These are phyloP conservation scores for Laticauda laticaudata DNA, from an alignment of 2,113 vertebrate species.

Conservation along the genomic window DNA sequence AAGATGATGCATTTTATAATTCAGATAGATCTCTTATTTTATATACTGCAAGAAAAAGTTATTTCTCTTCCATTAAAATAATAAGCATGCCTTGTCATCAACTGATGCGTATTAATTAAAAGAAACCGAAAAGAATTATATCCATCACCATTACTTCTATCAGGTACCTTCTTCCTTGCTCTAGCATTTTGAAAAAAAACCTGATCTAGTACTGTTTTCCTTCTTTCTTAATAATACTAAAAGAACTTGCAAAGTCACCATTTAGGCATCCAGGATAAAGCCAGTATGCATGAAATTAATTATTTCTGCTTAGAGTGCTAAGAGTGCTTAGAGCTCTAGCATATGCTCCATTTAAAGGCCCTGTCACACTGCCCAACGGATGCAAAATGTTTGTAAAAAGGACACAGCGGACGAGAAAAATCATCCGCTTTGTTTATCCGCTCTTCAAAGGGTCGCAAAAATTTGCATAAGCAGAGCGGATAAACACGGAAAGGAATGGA, in stretches of 20 bases:
- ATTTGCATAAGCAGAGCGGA: too few relatives aligned
- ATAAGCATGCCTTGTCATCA: neutral
- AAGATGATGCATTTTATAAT: neutral
- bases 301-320: neutral
- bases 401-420: too few relatives aligned
- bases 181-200: neutral
- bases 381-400: too few relatives aligned
- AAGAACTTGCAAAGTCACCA: neutral
- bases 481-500: too few relatives aligned
- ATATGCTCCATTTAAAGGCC: neutral
- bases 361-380: too few relatives aligned
- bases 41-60: neutral
- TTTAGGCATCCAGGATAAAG: neutral
- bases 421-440: too few relatives aligned
- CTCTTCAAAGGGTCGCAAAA: too few relatives aligned
- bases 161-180: neutral
- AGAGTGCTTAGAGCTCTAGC: neutral
- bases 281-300: neutral
- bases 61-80: neutral
- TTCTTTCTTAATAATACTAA: neutral
- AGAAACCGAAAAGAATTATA: neutral
- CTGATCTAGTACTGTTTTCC: neutral
- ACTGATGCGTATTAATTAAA: neutral
- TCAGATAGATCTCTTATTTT: neutral
- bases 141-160: neutral